Percentiles rank a stretch among this genome's conserved stretches.
Conservation (phyloP, 2,888 invertebrate species). For the Tortrix viridana region DNA sequence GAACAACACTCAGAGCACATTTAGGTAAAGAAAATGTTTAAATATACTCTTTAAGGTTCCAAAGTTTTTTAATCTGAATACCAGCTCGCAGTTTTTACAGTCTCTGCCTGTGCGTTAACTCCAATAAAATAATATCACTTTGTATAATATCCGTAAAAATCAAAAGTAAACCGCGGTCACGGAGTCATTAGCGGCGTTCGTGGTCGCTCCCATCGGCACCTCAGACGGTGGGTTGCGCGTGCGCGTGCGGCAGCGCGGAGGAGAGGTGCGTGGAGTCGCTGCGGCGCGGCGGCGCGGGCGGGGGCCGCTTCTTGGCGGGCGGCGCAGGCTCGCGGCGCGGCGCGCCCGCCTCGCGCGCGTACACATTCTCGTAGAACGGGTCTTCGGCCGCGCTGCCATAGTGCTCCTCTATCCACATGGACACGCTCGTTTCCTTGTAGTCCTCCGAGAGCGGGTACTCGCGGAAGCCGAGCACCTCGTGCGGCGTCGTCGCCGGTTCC, state of each 20-base stretch:
- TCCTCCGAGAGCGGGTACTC: conserved; percentile 90
- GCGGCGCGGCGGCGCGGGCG: conserved; percentile 95
- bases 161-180: not conserved
- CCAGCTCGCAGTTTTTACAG: conserved; percentile 1
- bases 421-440: conserved; percentile 92
- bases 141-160: not conserved
- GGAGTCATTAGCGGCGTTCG: no score
- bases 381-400: conserved; percentile 86
- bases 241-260: conserved; percentile 48
- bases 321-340: conserved; percentile 66
- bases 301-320: conserved; percentile 88
- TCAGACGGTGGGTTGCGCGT: conserved; percentile 65
- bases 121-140: conserved; percentile 12
- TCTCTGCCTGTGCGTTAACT: conserved; percentile 17
- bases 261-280: conserved; percentile 94
- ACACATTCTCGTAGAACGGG: conserved; percentile 91
- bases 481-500: conserved; percentile 94
- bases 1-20: conserved; percentile 29
- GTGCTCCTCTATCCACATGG: conserved; percentile 95
- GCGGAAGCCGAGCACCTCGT: conserved; percentile 95
- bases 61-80: conserved; percentile 15
- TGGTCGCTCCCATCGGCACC: conserved; percentile 31
- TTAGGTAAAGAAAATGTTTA: conserved; percentile 23
- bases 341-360: conserved; percentile 53
- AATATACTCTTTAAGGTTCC: not conserved